phyloP scores from a whole-genome alignment of 23 tunicate species.

The Diplosoma virens region DNA sequence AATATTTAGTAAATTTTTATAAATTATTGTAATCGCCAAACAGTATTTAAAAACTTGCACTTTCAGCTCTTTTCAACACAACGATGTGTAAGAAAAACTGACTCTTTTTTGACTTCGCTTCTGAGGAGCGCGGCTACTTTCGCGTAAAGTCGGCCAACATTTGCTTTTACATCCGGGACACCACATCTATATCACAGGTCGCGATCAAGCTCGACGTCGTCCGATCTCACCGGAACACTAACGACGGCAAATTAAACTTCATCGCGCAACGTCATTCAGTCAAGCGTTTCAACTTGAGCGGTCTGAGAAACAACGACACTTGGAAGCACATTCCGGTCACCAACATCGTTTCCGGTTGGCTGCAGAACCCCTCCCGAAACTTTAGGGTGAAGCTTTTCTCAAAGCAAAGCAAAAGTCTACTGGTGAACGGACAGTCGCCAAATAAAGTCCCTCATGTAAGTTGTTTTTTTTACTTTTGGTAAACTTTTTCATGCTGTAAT shows the following conservation, averaged over 20 bases:
- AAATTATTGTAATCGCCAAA: too few relatives aligned
- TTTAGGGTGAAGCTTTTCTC: slow-evolving; percentile 13
- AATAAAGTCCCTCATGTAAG: slow-evolving; percentile 7
- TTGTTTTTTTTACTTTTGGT: too few relatives aligned
- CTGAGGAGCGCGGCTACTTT: slow-evolving; percentile 14
- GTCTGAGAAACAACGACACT: background rate
- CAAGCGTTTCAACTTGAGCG: background rate
- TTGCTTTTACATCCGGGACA: slow-evolving; percentile 3
- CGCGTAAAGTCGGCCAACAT: slow-evolving; percentile 3
- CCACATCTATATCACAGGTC: background rate
- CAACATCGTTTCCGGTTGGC: background rate
- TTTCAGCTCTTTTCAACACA: slow-evolving; percentile 11
- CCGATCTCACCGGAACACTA: background rate
- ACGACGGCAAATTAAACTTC: background rate
- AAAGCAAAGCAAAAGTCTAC: background rate
- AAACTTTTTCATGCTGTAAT: too few relatives aligned
- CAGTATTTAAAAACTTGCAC: too few relatives aligned
- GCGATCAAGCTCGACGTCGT: background rate
- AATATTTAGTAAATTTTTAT: too few relatives aligned
- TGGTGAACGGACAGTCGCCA: background rate
- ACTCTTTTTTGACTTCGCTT: slow-evolving; percentile 12
- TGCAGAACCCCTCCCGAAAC: background rate
- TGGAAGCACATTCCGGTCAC: slow-evolving; percentile 16
- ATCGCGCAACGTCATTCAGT: background rate
- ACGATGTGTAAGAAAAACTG: background rate